Evolutionary conservation across 2,113 vertebrate genomes (phyloP).

Genomic region (Bubo blakistoni): DNA sequence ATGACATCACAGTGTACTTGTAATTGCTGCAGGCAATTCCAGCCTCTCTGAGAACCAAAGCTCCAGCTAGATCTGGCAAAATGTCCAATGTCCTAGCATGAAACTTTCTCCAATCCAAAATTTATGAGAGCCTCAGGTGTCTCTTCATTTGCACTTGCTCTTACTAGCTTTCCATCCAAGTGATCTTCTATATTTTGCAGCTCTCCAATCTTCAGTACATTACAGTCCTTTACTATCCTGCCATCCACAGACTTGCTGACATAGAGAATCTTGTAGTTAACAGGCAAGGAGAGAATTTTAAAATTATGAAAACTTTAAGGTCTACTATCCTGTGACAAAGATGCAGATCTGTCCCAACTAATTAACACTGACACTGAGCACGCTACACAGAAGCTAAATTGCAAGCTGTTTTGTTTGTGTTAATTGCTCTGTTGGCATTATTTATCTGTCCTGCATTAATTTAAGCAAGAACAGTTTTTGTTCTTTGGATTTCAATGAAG

Average conservation of each 20-base stretch:
- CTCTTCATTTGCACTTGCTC: neutral
- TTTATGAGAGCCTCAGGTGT: neutral
- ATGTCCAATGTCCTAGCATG: neutral
- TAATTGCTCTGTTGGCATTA: conserved; percentile 51
- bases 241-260: neutral
- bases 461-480: conserved; percentile 33
- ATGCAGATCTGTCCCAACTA: conserved; percentile 43
- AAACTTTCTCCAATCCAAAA: neutral
- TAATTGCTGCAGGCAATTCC: neutral
- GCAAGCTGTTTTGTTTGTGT: conserved; percentile 49
- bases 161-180: neutral
- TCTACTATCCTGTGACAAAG: neutral
- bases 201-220: neutral
- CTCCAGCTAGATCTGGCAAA: neutral
- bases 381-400: conserved; percentile 19
- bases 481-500: conserved; percentile 42
- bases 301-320: conserved; percentile 10
- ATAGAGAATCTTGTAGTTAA: neutral
- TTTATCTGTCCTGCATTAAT: conserved; percentile 46
- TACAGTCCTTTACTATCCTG: neutral
- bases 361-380: conserved; percentile 19
- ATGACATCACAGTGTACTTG: fast-evolving
- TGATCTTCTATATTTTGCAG: neutral
- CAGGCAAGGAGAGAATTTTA: neutral
- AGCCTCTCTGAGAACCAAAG: neutral